Evolutionary conservation across 2,888 invertebrate species (phyloP).

Genomic region (Sericinus montela): DNA sequence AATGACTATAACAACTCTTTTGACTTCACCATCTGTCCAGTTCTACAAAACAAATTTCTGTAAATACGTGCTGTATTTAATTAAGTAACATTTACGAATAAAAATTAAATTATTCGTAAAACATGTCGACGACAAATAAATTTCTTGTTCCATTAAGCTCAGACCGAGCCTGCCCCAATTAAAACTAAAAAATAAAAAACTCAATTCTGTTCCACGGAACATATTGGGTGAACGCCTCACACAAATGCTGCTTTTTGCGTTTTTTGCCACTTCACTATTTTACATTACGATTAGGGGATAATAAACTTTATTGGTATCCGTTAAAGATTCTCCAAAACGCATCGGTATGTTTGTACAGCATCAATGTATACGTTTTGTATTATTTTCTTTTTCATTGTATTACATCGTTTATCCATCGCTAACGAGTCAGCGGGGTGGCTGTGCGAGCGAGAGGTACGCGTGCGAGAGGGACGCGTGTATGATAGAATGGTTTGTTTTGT

Average conservation of each 20-base stretch:
- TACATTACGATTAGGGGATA: constrained; percentile 19
- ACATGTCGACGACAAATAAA: constrained; percentile 14
- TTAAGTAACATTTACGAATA: constrained; percentile 11
- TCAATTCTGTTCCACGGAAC: constrained; percentile 60
- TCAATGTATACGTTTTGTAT: constrained; percentile 61
- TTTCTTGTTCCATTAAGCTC: constrained; percentile 10
- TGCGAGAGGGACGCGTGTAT: constrained; percentile 31
- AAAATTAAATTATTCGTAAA: constrained; percentile 12
- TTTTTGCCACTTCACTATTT: constrained; percentile 24
- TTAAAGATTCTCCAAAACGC: constrained; percentile 21
- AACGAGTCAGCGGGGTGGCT: constrained; percentile 66
- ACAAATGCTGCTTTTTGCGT: constrained; percentile 64
- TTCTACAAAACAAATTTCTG: neutral
- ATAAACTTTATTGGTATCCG: constrained; percentile 21
- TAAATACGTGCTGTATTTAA: neutral
- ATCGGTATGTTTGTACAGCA: constrained; percentile 29
- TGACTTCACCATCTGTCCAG: too few species aligned
- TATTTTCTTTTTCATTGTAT: constrained; percentile 70
- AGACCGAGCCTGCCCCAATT: constrained; percentile 50
- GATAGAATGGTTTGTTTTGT: constrained; percentile 49
- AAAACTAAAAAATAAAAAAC: constrained; percentile 71
- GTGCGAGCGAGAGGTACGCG: constrained; percentile 36
- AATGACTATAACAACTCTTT: too few species aligned
- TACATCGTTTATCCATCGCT: constrained; percentile 65
- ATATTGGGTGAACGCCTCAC: constrained; percentile 73